Conservation (phyloP, 2,888 invertebrate genomes). For the Hyposoter didymator region DNA sequence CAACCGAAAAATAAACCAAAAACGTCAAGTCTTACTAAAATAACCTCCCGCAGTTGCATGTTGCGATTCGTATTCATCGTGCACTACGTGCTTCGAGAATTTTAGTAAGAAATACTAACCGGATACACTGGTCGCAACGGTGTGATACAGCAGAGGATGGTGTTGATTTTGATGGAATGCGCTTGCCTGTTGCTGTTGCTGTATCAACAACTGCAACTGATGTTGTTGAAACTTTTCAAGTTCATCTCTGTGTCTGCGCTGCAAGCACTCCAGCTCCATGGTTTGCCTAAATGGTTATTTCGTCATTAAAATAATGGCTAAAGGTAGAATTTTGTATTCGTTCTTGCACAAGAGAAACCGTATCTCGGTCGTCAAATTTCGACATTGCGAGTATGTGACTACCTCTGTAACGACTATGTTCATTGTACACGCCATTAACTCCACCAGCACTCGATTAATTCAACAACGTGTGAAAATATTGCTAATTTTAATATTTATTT, state of each 20-base stretch:
- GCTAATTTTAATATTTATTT: too few relatives aligned
- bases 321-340: neutral
- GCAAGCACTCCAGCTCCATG: constrained; percentile 84
- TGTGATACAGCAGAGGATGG: constrained; percentile 81
- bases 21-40: too few relatives aligned
- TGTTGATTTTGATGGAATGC: constrained; percentile 82
- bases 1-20: neutral
- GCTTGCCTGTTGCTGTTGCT: constrained; percentile 82
- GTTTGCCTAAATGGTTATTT: constrained; percentile 80
- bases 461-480: too few relatives aligned
- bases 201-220: constrained; percentile 81
- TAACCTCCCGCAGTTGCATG: neutral
- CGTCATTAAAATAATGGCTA: constrained; percentile 4
- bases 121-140: constrained; percentile 77
- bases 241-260: constrained; percentile 83
- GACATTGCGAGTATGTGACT: neutral
- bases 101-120: constrained; percentile 72
- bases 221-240: constrained; percentile 83
- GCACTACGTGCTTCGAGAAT: neutral
- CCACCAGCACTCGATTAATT: neutral
- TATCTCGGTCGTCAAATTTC: neutral
- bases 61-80: neutral
- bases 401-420: too few relatives aligned
- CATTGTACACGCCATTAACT: too few relatives aligned
- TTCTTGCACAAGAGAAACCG: neutral